Evolutionary conservation across 1,140 invertebrate species (phyloP), one percentile per base, ranked within the genome.

Genomic region (Phymastichus coffea): DNA sequence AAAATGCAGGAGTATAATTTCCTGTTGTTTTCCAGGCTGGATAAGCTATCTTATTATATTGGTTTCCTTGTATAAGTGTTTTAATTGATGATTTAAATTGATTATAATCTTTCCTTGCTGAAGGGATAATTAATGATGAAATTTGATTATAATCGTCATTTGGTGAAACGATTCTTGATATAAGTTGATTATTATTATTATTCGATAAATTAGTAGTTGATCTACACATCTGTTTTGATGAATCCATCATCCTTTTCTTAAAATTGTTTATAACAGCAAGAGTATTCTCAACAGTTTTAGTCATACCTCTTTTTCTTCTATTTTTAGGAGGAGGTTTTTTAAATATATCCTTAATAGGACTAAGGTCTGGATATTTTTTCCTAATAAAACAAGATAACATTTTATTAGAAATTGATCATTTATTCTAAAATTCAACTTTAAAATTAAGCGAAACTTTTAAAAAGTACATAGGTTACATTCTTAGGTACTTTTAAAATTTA

Each of bases 1-100:
- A 1, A 20, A 54, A 54, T 26, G 47, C 44, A 17, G 52, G 58
- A 30, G 58, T 55, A 41, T 48, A 25, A 14, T 40, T 61, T 40
- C 4, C 26, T 33, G 49, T 48, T 6, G 23, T 40, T 43, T 61
- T 41, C 44, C 44, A 56, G 8, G n/a, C 22, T 10, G 59, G 52
- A 44, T 56, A 49, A n/a, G 35, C 6, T 33, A 33, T 33, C 12
- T 33, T 33, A 33, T 33, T 33, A 12, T 33, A 33, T 7, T 33
- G 6, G 28, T 33, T 33, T 33, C 6, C 12, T 7, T 7, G 9
- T 37, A n/a, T 14, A 48, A 0, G 22, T 2, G 2, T 48, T 14
- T 48, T 40, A 3, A 30, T 47, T 26, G 26, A 37, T 4, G 46
- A 26, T 35, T 19, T 41, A 14, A 3, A 4, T 19, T 28, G 25